Base-by-base conservation (phyloP, 2,888 invertebrate species). In the Cephonodes hylas region DNA sequence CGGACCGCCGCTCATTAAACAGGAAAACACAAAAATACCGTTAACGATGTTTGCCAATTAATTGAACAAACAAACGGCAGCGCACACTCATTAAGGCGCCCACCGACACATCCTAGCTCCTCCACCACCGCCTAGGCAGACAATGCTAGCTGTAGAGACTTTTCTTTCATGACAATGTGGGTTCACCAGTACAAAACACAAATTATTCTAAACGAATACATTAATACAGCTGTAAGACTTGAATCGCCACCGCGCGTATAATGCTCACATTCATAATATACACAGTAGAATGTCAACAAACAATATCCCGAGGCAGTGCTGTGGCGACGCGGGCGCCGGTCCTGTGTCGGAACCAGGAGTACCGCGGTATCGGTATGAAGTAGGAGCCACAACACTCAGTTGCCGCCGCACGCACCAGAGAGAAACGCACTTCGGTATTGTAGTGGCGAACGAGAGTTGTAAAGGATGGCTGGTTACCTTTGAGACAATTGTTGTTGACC, bases 401-500 rank as follows among this genome's bases (percentile, higher is more conserved):
- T 10, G 18, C 20, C 10, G 46, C 2, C 48, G 27, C 13, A 18
- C 38, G 38, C 31, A 34, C 20, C 15, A 6, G 25, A 15, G 18
- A 23, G 23, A 53, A 4, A 57, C 20, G 31, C 57, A 20, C 42
- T 25, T 22, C 42, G 10, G 10, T 3, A 15, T 5, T 18, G 58
- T 18, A 10, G 22, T 13, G 18, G 42, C 1, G 22, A 3, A 10
- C 15, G 18, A 5, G 22, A 31, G 15, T 10, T 10, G 10, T 44
- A 3, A 8, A 5, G 15, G 31, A 3, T 31, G 25, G 53, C 25
- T 8, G 68, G 80, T 78, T 67, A 89, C 90, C 89, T 85, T 89
- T 88, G 25, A 78, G 61, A 66, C 76, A 82, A 72, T 88, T 87
- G 77, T 86, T 89, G 81, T 90, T 88, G 66, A 90, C 88, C 67